Evolutionary conservation across 2,888 invertebrate species (phyloP), one percentile per base, ranked within the genome.

Genomic region (Eilema griseolum): DNA sequence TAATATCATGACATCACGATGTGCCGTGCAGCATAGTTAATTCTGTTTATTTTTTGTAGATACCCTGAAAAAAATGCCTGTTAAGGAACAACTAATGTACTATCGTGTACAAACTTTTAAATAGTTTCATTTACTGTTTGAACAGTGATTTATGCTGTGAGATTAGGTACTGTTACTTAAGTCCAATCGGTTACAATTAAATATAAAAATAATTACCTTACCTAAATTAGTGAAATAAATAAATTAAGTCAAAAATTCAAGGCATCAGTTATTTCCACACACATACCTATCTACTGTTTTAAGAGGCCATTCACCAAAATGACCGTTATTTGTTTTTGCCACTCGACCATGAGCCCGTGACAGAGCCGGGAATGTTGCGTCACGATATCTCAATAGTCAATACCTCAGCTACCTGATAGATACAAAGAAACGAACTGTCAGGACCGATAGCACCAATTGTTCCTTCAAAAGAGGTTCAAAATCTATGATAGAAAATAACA

Each of bases 281-380:
- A n/a, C 52, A 20, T 52, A 52, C 20, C 46, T 46, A 5, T n/a
- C n/a, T 52, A 52, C 20, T 52, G 52, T 52, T n/a, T 46, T 52
- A 52, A 52, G 52, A 52, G n/a, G 52, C n/a, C 52, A 20, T 52
- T 52, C 52, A 10, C 52, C 52, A 52, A 52, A 20, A 20, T n/a
- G 52, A 52, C 10, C 20, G n/a, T 52, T 52, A 52, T 52, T 52
- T 52, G 52, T 52, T n/a, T 20, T 52, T 8, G 0, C n/a, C 52
- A 52, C 52, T 52, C 52, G 52, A 52, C 52, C 52, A 52, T 52
- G n/a, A 52, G 52, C 52, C 52, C 52, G 52, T n/a, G 41, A 16
- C 20, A 52, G n/a, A 10, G n/a, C n/a, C 52, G n/a, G 52, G 10
- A n/a, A n/a, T 3, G 20, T 52, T 52, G n/a, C 52, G n/a, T n/a